These are phyloP conservation scores for Trachythela sp. DNA, from an alignment of 64 coral and sea anemone genomes.

Conservation along the genomic window DNA sequence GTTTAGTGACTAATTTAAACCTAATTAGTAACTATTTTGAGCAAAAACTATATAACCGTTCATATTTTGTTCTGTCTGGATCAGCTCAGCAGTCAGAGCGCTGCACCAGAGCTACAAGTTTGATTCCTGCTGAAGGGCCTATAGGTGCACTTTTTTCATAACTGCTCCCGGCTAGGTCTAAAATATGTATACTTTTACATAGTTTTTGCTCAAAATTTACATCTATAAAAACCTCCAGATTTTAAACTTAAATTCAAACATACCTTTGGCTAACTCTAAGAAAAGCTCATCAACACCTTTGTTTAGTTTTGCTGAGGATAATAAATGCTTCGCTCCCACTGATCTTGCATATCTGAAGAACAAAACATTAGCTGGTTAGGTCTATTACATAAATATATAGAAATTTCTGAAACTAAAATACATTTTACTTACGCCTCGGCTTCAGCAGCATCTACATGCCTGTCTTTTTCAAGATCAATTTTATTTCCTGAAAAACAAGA, in stretches of 20 bases:
- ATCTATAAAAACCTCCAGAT: too few relatives aligned
- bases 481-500: conserved; percentile 82
- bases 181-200: too few relatives aligned
- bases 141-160: too few relatives aligned
- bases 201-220: too few relatives aligned
- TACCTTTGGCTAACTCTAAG: conserved; percentile 94
- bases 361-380: neutral
- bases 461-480: conserved; percentile 97
- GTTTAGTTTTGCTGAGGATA: conserved; percentile 99
- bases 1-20: too few relatives aligned
- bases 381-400: neutral
- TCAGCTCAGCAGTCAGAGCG: too few relatives aligned
- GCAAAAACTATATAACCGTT: too few relatives aligned
- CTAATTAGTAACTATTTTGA: too few relatives aligned
- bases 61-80: too few relatives aligned
- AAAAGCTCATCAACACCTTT: conserved; percentile 99
- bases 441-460: conserved; percentile 90
- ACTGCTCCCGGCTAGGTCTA: too few relatives aligned
- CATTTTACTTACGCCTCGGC: conserved; percentile 80
- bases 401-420: neutral
- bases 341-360: conserved; percentile 81
- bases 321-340: conserved; percentile 94
- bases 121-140: too few relatives aligned
- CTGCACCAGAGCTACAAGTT: too few relatives aligned
- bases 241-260: neutral